Base-by-base conservation (phyloP, 37 sponge, comb jelly and placozoan species). In the Theonella swinhoei region DNA sequence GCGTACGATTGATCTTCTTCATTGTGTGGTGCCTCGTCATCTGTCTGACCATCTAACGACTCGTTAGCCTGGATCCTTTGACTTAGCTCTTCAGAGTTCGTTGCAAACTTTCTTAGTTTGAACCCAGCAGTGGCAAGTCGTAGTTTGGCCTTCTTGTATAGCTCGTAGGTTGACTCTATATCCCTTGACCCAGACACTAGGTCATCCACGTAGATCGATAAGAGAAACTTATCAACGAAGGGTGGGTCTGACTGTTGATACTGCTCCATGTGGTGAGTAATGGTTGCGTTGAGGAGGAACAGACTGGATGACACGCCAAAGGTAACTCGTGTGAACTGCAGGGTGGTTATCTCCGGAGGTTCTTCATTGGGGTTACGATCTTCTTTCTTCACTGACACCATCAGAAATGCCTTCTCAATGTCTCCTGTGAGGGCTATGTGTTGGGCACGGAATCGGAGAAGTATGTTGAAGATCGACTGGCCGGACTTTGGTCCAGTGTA, bases 291-390 rank as follows among this genome's bases (percentile, higher is more conserved):
- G 34, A 80, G 31, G 17, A 80, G 71, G 32, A 68, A 80, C 7
- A 71, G 70, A 60, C 81, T 80, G 36, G 81, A 68, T 1, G 70
- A 78, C 22, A 78, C 67, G 11, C 77, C 77, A 32, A 76, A 76
- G 2, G 65, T 28, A 32, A 79, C 80, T 29, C 82, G 30, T 25
- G 82, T 32, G 72, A 81, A 81, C 31, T 36, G 30, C 1, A 83
- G 32, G 4, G 65, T 26, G 23, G 5, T 36, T 24, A 83, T 59
- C 63, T 71, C 64, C 7, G 64, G 64, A 1, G 4, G 30, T 1
- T 35, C 42, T 31, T 17, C 64, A 2, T n/a, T 24, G 2, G 37
- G 34, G 39, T 70, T 38, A 9, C 72, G 23, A 33, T 70, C 72
- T 22, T 33, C 38, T 22, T 70, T 14, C 3, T 9, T 9, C 36